Evolutionary conservation across 2,888 invertebrate genomes (phyloP).

Genomic region (Linhomoeus sp.): DNA sequence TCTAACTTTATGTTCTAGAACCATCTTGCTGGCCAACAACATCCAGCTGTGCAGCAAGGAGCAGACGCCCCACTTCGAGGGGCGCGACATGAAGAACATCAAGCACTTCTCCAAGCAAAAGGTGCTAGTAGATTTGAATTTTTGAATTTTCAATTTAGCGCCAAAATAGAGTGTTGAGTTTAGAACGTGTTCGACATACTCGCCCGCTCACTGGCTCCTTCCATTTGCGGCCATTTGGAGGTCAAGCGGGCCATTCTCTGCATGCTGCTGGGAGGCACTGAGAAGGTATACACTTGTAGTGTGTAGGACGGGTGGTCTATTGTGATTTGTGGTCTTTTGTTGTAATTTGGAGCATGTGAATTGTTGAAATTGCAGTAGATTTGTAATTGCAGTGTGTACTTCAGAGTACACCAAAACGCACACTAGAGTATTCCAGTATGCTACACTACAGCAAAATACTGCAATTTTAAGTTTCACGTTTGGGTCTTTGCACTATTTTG

Average conservation of each 20-base stretch:
- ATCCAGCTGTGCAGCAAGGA: slow-evolving; percentile 74
- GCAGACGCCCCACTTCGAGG: slow-evolving; percentile 42
- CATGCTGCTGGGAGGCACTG: slow-evolving; percentile 75
- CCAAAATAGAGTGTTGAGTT: too few species aligned
- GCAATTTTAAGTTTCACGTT: too few species aligned
- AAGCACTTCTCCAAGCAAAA: slow-evolving; percentile 44
- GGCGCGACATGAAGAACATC: slow-evolving; percentile 70
- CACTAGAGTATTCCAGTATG: too few species aligned
- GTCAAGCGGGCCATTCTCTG: slow-evolving; percentile 91
- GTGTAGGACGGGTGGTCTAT: too few species aligned
- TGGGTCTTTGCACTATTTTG: too few species aligned
- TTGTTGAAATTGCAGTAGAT: not conserved
- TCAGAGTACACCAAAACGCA: too few species aligned
- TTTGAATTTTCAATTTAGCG: too few species aligned
- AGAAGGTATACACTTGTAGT: slow-evolving; percentile 49
- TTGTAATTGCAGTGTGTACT: not conserved
- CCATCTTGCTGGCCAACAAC: slow-evolving; percentile 79
- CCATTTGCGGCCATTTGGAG: slow-evolving; percentile 87
- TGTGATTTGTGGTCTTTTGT: too few species aligned
- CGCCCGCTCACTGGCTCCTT: slow-evolving; percentile 78
- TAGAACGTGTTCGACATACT: slow-evolving; percentile 65
- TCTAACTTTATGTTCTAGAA: slow-evolving; percentile 37
- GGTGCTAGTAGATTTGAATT: too few species aligned
- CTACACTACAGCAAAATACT: too few species aligned
- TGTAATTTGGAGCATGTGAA: too few species aligned